Evolutionary conservation across 2,888 invertebrate genomes (phyloP), one percentile per base, ranked within the genome.

Genomic region (Melinaea marsaeus): DNA sequence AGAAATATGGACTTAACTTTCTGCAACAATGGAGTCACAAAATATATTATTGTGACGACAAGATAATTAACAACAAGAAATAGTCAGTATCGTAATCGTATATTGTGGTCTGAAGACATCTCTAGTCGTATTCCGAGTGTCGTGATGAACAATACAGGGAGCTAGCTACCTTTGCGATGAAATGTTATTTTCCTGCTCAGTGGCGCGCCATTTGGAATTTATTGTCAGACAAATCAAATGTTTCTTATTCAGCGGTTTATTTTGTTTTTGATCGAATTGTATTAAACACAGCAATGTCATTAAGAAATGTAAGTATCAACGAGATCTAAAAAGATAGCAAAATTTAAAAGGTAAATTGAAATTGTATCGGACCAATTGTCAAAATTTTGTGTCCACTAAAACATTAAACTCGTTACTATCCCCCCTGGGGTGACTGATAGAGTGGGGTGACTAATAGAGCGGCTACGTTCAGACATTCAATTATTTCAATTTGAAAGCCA

Each of bases 381-480:
- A 13, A 47, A 34, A 13, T 13, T 60, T 62, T 57, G 56, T 64
- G 55, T 63, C 62, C 67, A 69, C 71, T 77, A 79, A 84, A 83
- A 85, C 42, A 42, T 42, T 84, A 85, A 84, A 83, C 81, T 77
- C 55, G 81, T 77, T 82, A 78, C 73, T 78, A 64, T 55, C 77
- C 72, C 74, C 74, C 79, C 22, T 78, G 78, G 85, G 84, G 87
- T 80, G 81, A 80, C 82, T 86, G 86, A 86, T 86, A 85, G 81
- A 84, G 79, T 78, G 78, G 85, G 84, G 87, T 80, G 81, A 80
- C 82, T 86, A 86, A 86, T 86, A 85, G 81, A 84, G 79, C 81
- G 79, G 81, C 80, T 76, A 78, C 74, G 75, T 76, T 74, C 62
- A 68, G 67, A 80, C 80, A 86, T 86, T 81, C 79, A 79, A 83